phyloP scores from a whole-genome alignment of 2,888 invertebrate genomes.

The Lydus trimaculatus region DNA sequence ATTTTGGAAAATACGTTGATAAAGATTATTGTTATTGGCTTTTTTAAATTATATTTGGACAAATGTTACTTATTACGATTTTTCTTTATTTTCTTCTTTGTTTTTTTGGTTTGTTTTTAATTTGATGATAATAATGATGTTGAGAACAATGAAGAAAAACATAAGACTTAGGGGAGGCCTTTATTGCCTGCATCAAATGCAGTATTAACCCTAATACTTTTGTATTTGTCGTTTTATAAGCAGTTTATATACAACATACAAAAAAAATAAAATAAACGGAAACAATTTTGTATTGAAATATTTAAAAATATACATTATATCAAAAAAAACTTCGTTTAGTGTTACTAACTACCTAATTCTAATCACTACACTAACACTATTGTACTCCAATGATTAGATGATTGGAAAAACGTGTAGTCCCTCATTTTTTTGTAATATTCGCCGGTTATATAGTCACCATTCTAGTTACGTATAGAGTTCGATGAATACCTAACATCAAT shows the following conservation, averaged over 20 bases:
- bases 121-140: not conserved
- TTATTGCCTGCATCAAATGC: slow-evolving; percentile 57
- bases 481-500: too few relatives aligned
- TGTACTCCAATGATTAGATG: too few relatives aligned
- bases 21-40: slow-evolving; percentile 24
- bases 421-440: too few relatives aligned
- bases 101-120: too few relatives aligned
- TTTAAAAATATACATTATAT: slow-evolving; percentile 47
- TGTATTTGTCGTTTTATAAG: slow-evolving; percentile 50
- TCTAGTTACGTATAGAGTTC: too few relatives aligned
- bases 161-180: slow-evolving; percentile 58
- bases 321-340: too few relatives aligned
- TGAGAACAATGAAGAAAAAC: slow-evolving; percentile 35
- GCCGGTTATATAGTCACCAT: too few relatives aligned
- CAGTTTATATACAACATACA: slow-evolving; percentile 42
- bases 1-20: not conserved
- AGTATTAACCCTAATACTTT: slow-evolving; percentile 57
- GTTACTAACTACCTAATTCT: too few relatives aligned
- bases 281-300: slow-evolving; percentile 48
- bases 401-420: too few relatives aligned
- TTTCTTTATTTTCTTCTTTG: not conserved
- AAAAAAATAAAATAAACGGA: slow-evolving; percentile 32
- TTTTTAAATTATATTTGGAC: slow-evolving; percentile 18
- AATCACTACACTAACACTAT: too few relatives aligned
- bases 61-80: slow-evolving; percentile 13